Conservation (phyloP, 2,113 vertebrate genomes). For the Ophthalmolycus amberensis region DNA sequence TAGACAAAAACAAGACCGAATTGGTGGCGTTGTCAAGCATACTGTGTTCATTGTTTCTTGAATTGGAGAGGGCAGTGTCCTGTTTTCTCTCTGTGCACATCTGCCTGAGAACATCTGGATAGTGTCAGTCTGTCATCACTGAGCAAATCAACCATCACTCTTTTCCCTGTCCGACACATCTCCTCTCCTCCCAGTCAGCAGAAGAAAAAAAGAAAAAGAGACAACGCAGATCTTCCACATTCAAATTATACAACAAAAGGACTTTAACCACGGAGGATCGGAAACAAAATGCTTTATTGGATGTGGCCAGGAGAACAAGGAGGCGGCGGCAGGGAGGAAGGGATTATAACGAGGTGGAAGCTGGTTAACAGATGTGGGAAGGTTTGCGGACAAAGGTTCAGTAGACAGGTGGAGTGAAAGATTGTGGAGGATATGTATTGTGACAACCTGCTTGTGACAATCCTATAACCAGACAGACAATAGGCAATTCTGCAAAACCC, state of each 20-base stretch:
- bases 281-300: slow-evolving; percentile 76
- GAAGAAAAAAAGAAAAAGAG: slow-evolving; percentile 37
- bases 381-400: slow-evolving; percentile 20
- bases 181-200: slow-evolving; percentile 51
- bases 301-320: slow-evolving; percentile 54
- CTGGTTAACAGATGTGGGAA: slow-evolving; percentile 69
- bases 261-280: slow-evolving; percentile 59
- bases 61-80: slow-evolving; percentile 46
- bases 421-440: background rate
- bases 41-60: slow-evolving; percentile 73
- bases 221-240: slow-evolving; percentile 59
- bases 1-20: slow-evolving; percentile 65
- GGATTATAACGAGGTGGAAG: slow-evolving; percentile 55
- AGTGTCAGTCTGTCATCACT: slow-evolving; percentile 73
- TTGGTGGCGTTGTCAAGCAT: slow-evolving; percentile 62
- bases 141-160: slow-evolving; percentile 72
- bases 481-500: background rate
- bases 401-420: background rate
- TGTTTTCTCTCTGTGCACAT: slow-evolving; percentile 77
- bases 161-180: slow-evolving; percentile 62
- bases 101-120: slow-evolving; percentile 83
- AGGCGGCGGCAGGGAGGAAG: slow-evolving; percentile 29
- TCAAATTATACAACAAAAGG: slow-evolving; percentile 77
- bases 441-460: background rate
- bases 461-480: background rate